Conservation (phyloP, 2,113 vertebrate species). For the Calcarius ornatus region DNA sequence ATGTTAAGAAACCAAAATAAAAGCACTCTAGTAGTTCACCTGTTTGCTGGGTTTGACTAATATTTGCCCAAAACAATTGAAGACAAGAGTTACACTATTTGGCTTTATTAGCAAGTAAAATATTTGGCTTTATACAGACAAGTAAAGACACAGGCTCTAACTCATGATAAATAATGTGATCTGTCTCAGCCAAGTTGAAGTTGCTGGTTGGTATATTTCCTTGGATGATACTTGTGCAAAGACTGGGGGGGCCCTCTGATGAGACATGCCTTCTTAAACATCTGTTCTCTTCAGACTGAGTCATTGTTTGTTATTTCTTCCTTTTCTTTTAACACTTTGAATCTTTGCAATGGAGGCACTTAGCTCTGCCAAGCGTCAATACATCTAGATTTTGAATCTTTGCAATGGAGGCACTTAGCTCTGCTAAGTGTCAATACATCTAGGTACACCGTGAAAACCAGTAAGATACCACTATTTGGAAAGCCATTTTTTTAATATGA, state of each 20-base stretch:
- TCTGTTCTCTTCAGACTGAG: neutral
- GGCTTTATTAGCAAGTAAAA: neutral
- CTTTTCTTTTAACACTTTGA: neutral
- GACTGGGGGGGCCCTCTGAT: neutral
- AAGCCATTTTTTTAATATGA: neutral
- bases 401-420: neutral
- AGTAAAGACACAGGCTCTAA: neutral
- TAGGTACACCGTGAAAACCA: neutral
- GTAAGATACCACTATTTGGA: neutral
- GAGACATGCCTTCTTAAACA: neutral
- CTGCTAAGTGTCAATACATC: neutral
- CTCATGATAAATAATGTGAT: neutral
- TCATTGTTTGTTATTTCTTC: neutral
- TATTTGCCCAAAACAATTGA: neutral
- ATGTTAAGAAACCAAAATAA: neutral
- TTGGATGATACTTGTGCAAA: neutral
- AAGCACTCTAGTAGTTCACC: neutral
- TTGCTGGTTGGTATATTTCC: neutral
- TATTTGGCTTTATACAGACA: neutral
- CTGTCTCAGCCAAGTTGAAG: neutral
- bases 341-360: neutral
- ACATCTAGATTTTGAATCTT: neutral
- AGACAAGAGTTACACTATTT: neutral
- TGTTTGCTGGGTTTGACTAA: neutral
- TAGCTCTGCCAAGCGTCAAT: neutral